Percentiles rank a stretch among this genome's conserved stretches.
Evolutionary conservation across 2,888 invertebrate genomes (phyloP).

Genomic region (Dione juno): DNA sequence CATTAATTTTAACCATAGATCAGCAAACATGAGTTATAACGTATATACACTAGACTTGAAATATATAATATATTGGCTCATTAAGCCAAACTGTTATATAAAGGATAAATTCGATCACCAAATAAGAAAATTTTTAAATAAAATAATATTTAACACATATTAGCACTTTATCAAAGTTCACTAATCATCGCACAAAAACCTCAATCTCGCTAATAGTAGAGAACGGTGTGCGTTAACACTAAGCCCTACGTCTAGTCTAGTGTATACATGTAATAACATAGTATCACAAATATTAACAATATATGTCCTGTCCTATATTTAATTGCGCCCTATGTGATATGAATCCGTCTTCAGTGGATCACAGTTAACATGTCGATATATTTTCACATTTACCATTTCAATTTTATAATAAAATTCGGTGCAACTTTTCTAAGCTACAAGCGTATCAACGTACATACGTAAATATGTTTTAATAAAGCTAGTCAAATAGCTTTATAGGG

Average conservation of each 20-base stretch:
- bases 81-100: neutral
- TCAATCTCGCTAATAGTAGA: too few relatives aligned
- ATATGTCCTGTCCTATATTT: conserved; percentile 35
- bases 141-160: too few relatives aligned
- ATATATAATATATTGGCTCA: neutral
- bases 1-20: conserved; percentile 26
- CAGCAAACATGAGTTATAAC: conserved; percentile 31
- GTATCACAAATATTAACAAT: conserved; percentile 7
- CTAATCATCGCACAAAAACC: too few relatives aligned
- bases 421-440: neutral
- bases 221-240: too few relatives aligned
- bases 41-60: conserved; percentile 16
- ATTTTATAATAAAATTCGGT: neutral
- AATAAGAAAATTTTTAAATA: too few relatives aligned
- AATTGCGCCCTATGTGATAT: conserved; percentile 30
- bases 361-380: conserved; percentile 28
- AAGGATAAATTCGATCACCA: too few relatives aligned
- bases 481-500: conserved; percentile 9
- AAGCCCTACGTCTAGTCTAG: conserved; percentile 2
- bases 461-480: neutral
- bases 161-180: too few relatives aligned
- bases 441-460: too few relatives aligned
- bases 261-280: conserved; percentile 15
- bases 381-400: neutral
- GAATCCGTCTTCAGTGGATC: conserved; percentile 28